Conservation (phyloP, 2,113 vertebrate genomes). For the Bujurquina vittata region DNA sequence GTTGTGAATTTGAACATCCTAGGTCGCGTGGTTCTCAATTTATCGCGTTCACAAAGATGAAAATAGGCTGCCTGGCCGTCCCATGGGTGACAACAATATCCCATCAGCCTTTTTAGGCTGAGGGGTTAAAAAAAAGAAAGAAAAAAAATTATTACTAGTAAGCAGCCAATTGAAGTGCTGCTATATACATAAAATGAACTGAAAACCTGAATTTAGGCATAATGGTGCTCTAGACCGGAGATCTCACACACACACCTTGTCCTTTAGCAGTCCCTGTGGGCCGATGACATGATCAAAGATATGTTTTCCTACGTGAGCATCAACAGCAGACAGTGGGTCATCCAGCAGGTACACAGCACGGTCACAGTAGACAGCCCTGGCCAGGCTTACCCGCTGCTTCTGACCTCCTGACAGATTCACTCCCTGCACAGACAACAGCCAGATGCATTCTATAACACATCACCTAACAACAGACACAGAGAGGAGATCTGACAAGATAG, state of each 20-base stretch:
- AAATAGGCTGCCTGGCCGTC: too few relatives aligned
- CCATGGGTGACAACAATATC: too few relatives aligned
- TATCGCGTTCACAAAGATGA: too few relatives aligned
- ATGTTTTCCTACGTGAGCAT: conserved; percentile 94
- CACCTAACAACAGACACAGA: not conserved
- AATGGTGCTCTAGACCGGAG: too few relatives aligned
- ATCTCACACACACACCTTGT: conserved; percentile 79
- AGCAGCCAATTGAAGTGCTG: too few relatives aligned
- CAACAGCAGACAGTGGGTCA: conserved; percentile 93
- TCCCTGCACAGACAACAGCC: conserved; percentile 78
- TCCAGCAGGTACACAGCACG: conserved; percentile 89
- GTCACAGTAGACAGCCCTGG: conserved; percentile 89
- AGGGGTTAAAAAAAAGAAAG: too few relatives aligned
- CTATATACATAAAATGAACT: not conserved
- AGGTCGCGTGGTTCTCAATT: too few relatives aligned
- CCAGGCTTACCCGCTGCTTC: conserved; percentile 94
- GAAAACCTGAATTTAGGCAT: too few relatives aligned
- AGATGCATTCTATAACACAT: not conserved
- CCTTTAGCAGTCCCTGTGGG: conserved; percentile 89
- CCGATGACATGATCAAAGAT: conserved; percentile 95
- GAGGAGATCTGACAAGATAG: not conserved
- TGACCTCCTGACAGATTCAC: conserved; percentile 96
- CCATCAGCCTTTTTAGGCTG: too few relatives aligned
- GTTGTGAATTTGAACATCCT: too few relatives aligned
- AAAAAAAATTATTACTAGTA: too few relatives aligned